Evolutionary conservation across 2,888 invertebrate genomes (phyloP).

Genomic region (Vesta saturnalis): DNA sequence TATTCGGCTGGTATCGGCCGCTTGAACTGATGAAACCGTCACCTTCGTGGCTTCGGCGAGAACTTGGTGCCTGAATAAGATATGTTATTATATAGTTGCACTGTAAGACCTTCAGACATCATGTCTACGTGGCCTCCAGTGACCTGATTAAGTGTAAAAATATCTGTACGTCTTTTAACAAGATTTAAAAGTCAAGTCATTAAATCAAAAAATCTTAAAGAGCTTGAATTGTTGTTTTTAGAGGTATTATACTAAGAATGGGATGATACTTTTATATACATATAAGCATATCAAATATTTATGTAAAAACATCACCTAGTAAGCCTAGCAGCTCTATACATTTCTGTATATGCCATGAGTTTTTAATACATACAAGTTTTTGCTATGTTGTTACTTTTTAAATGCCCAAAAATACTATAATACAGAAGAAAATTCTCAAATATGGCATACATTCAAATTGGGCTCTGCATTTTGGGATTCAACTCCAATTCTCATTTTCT

Average conservation of each 20-base stretch:
- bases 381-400: neutral
- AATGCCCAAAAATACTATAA: neutral
- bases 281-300: no score
- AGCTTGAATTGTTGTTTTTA: neutral
- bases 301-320: no score
- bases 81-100: slow-evolving; percentile 31
- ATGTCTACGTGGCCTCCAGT: slow-evolving; percentile 46
- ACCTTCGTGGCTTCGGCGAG: slow-evolving; percentile 59
- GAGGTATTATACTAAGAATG: no score
- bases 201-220: slow-evolving; percentile 16
- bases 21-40: slow-evolving; percentile 65
- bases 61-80: slow-evolving; percentile 61
- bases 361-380: no score
- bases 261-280: no score
- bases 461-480: neutral
- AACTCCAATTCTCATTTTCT: neutral
- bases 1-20: slow-evolving; percentile 67
- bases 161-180: slow-evolving; percentile 20
- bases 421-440: neutral
- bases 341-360: no score
- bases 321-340: no score
- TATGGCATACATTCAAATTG: neutral
- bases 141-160: slow-evolving; percentile 33
- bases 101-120: slow-evolving; percentile 50
- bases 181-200: slow-evolving; percentile 3